Conservation (phyloP, 2,797 vertebrate species). For the Clarias laeviceps region DNA sequence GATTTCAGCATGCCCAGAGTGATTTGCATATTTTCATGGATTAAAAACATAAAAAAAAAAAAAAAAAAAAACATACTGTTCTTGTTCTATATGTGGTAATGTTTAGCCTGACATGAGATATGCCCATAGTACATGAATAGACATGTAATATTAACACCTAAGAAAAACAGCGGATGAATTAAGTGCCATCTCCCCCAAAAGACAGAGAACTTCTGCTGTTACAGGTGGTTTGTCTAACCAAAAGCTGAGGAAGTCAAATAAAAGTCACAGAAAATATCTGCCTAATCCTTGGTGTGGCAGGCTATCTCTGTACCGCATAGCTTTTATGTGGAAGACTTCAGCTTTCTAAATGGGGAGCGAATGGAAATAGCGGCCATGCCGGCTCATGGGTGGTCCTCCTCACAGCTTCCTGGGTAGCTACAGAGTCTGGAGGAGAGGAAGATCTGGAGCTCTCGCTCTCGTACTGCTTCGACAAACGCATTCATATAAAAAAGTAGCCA, state of each 20-base stretch:
- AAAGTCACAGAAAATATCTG: conserved; percentile 30
- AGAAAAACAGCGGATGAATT: neutral
- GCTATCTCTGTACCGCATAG: conserved; percentile 28
- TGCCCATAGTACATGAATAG: no score
- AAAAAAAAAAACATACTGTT: no score
- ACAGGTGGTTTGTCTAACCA: conserved; percentile 5
- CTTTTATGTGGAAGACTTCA: conserved; percentile 53
- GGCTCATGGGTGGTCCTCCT: conserved; percentile 61
- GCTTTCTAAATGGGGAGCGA: conserved; percentile 37
- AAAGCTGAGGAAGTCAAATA: conserved; percentile 17
- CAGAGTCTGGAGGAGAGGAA: conserved; percentile 47
- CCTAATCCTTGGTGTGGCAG: conserved; percentile 35
- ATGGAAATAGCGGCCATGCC: conserved; percentile 41
- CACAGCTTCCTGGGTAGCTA: conserved; percentile 48
- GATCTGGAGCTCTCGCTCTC: conserved; percentile 33
- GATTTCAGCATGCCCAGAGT: conserved; percentile 37
- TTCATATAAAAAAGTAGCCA: conserved; percentile 6
- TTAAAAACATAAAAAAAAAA: neutral
- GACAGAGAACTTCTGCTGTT: neutral
- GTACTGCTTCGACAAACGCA: conserved; percentile 15
- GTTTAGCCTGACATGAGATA: neutral
- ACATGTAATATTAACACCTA: neutral
- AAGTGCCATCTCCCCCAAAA: neutral
- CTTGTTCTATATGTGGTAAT: conserved; percentile 23
- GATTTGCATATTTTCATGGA: neutral